A percentile compares a stretch with the other conserved stretches of the same genome.
These are phyloP conservation scores for Glossophaga mutica DNA, from an alignment of 2,797 vertebrate genomes.

Conservation along the genomic window DNA sequence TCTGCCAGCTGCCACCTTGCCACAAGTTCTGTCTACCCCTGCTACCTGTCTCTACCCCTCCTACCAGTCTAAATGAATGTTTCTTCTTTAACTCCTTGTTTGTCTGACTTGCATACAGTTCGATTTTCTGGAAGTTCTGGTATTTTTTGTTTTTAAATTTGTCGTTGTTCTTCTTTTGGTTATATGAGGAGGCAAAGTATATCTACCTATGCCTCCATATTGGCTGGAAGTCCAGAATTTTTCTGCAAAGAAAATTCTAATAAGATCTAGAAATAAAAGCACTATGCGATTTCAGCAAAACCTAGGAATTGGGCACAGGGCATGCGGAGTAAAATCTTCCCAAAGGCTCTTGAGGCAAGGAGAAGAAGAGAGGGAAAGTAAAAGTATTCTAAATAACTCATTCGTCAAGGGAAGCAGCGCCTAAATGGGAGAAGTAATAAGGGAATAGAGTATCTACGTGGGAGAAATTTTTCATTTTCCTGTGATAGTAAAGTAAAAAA, in stretches of 20 bases:
- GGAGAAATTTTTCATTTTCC: background rate
- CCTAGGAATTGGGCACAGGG: background rate
- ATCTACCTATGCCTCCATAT: too few relatives aligned
- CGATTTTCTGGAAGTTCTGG: too few relatives aligned
- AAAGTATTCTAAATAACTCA: background rate
- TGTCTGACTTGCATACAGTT: too few relatives aligned
- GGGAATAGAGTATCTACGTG: background rate
- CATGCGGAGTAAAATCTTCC: background rate
- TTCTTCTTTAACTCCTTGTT: too few relatives aligned
- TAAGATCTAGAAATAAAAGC: constrained; percentile 33
- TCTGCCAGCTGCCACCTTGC: too few relatives aligned
- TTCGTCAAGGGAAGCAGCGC: background rate
- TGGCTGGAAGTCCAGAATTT: too few relatives aligned
- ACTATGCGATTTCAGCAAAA: constrained; percentile 36
- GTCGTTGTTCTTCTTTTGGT: too few relatives aligned
- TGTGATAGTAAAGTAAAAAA: background rate
- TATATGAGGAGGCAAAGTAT: too few relatives aligned
- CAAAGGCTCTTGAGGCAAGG: background rate
- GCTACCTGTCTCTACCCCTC: too few relatives aligned
- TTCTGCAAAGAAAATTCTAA: background rate
- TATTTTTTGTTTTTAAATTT: too few relatives aligned
- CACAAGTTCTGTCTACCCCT: too few relatives aligned
- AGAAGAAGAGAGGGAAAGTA: background rate
- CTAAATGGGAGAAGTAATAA: background rate
- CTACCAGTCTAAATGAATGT: too few relatives aligned